A percentile compares a stretch with the other conserved stretches of the same genome.
Conservation (phyloP, 2,888 invertebrate species). For the Chalcosyrphus nemorum region DNA sequence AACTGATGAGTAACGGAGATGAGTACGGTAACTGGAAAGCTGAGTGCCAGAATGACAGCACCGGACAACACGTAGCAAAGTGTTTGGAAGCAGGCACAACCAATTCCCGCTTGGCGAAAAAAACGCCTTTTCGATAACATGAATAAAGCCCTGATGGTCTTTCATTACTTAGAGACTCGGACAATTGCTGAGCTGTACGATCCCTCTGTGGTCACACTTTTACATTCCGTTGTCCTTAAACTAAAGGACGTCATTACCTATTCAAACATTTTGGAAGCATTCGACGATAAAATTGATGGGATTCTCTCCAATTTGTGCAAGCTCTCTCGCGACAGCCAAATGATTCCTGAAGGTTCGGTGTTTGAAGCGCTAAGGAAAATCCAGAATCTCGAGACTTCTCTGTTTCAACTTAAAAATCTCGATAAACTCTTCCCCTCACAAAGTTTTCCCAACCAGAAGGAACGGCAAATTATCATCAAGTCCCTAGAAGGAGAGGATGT, state of each 20-base stretch:
- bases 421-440: conserved; percentile 74
- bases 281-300: conserved; percentile 75
- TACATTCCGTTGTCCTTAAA: conserved; percentile 86
- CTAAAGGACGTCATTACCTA: conserved; percentile 80
- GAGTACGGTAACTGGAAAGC: conserved; percentile 83
- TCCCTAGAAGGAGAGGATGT: conserved; percentile 50
- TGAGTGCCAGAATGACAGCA: conserved; percentile 94
- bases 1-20: conserved; percentile 73
- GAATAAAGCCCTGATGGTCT: conserved; percentile 95
- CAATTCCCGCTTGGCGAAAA: conserved; percentile 94
- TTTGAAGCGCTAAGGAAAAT: conserved; percentile 75
- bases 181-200: conserved; percentile 88
- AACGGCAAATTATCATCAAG: conserved; percentile 34
- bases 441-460: conserved; percentile 48
- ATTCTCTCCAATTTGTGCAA: conserved; percentile 76
- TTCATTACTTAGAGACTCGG: conserved; percentile 90
- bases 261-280: conserved; percentile 76
- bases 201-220: conserved; percentile 86
- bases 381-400: conserved; percentile 76
- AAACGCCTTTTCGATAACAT: conserved; percentile 97
- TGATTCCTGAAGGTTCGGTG: conserved; percentile 61
- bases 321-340: conserved; percentile 76
- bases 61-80: conserved; percentile 96
- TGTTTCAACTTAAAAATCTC: conserved; percentile 80
- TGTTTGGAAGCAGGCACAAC: conserved; percentile 94